These are phyloP conservation scores for Dromococcyx pavoninus DNA, from an alignment of 2,797 vertebrate species.

Conservation along the genomic window DNA sequence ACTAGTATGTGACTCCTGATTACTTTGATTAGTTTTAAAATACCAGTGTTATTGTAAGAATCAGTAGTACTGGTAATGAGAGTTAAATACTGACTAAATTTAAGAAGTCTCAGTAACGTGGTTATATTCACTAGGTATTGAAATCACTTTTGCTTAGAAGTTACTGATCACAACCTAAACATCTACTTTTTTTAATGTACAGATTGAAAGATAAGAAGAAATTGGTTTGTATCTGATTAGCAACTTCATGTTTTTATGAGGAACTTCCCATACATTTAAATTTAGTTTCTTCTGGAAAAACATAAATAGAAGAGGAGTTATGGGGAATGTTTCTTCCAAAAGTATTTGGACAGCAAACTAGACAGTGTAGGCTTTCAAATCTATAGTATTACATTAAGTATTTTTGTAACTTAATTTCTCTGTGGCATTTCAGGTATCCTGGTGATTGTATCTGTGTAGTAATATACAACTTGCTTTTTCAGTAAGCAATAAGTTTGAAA, in stretches of 20 bases:
- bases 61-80: not conserved
- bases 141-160: not conserved
- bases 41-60: not conserved
- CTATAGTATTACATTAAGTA: not conserved
- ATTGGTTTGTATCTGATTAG: not conserved
- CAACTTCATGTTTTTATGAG: not conserved
- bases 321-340: not conserved
- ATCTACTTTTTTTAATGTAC: not conserved
- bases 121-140: not conserved
- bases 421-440: not conserved
- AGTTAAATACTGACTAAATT: not conserved
- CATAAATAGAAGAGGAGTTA: not conserved
- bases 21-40: not conserved
- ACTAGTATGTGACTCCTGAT: not conserved
- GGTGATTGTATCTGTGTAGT: not conserved
- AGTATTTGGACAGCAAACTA: not conserved
- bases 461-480: not conserved
- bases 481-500: not conserved
- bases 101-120: not conserved
- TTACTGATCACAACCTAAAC: not conserved
- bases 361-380: not conserved
- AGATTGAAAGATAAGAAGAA: not conserved
- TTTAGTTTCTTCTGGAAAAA: not conserved
- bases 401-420: not conserved
- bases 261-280: not conserved